phyloP scores from a whole-genome alignment of 2,888 invertebrate species.

The Ophion slaviceki region DNA sequence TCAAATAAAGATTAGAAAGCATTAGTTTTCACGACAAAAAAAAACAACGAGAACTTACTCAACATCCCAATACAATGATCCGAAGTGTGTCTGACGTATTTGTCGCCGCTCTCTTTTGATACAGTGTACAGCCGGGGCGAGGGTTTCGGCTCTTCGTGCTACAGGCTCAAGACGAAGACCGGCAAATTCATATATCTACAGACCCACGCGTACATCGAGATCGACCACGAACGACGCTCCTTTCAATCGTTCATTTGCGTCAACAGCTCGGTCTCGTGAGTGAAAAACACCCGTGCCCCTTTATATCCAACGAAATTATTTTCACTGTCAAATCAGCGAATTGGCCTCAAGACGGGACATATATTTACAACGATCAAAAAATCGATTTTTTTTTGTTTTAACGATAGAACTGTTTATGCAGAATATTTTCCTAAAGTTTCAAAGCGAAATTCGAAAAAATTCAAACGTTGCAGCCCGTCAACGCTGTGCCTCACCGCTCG shows the following conservation, averaged over 20 bases:
- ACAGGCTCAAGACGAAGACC: conserved; percentile 91
- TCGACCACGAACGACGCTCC: conserved; percentile 90
- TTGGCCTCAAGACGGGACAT: too few species aligned
- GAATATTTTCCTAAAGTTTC: too few species aligned
- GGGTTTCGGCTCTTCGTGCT: conserved; percentile 94
- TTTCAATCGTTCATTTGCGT: conserved; percentile 95
- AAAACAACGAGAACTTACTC: too few species aligned
- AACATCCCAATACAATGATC: background rate
- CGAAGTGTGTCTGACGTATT: too few species aligned
- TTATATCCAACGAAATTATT: background rate
- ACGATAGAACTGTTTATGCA: too few species aligned
- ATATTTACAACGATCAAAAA: too few species aligned
- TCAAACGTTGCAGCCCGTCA: too few species aligned
- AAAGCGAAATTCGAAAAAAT: too few species aligned
- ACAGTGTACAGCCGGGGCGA: conserved; percentile 93
- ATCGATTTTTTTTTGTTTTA: background rate
- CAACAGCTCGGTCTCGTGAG: conserved; percentile 89
- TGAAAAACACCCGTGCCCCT: conserved; percentile 52
- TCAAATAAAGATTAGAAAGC: too few species aligned
- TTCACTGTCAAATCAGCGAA: too few species aligned
- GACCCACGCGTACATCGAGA: conserved; percentile 93
- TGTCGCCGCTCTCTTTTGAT: background rate
- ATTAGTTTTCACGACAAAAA: too few species aligned
- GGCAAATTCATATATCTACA: conserved; percentile 94
- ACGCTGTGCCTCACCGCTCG: too few species aligned